Evolutionary conservation across 1,140 invertebrate species (phyloP).

Genomic region (Hestina assimilis): DNA sequence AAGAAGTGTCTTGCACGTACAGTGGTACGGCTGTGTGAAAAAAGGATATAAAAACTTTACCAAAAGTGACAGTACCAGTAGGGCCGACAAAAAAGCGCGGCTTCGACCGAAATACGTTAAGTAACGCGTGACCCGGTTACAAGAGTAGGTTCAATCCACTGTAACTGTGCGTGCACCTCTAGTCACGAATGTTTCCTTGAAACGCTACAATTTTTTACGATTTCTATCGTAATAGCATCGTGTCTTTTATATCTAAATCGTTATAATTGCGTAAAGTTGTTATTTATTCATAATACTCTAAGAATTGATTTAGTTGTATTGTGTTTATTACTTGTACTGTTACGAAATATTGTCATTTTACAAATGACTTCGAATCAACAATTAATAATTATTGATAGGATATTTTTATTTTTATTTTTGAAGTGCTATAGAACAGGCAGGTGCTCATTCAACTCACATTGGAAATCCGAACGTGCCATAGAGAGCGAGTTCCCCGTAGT

Average conservation of each 20-base stretch:
- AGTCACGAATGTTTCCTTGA: constrained; percentile 34
- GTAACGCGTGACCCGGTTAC: constrained; percentile 40
- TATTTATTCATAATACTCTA: background rate
- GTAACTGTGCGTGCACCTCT: constrained; percentile 32
- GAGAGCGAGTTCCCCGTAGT: constrained; percentile 68
- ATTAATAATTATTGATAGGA: no score
- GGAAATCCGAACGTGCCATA: constrained; percentile 49
- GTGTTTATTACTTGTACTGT: no score
- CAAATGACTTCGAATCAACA: no score
- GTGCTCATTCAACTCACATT: constrained; percentile 51
- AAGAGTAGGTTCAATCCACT: constrained; percentile 29
- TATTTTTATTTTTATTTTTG: no score
- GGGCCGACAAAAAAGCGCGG: constrained; percentile 14
- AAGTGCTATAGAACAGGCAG: constrained; percentile 23
- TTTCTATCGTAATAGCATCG: background rate
- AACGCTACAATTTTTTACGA: constrained; percentile 26
- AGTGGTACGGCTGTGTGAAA: background rate
- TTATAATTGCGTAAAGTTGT: background rate
- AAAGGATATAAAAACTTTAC: constrained; percentile 4
- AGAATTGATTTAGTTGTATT: background rate
- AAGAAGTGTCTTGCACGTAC: background rate
- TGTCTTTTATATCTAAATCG: background rate
- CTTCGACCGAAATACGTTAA: constrained; percentile 24
- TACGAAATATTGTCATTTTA: no score
- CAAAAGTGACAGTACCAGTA: constrained; percentile 14